phyloP scores from a whole-genome alignment of 1,140 invertebrate genomes.

The Lamellibrachia luymesi region DNA sequence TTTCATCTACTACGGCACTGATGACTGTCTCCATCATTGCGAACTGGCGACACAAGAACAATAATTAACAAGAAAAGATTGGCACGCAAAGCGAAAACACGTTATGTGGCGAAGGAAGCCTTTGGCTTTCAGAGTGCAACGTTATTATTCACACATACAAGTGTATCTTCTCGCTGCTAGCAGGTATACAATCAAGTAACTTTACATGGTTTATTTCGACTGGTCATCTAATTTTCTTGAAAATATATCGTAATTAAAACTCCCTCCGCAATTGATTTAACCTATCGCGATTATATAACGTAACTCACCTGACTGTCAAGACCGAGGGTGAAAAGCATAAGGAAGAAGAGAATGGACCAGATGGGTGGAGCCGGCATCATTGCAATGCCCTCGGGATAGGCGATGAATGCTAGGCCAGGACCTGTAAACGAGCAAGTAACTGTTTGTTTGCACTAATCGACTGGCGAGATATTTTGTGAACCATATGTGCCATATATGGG shows the following conservation, averaged over 20 bases:
- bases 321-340: constrained; percentile 93
- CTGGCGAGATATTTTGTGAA: not conserved
- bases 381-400: constrained; percentile 65
- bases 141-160: too few species aligned
- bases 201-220: not conserved
- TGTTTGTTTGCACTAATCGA: not conserved
- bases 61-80: not conserved
- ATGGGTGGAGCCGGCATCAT: constrained; percentile 70
- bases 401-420: constrained; percentile 78
- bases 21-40: constrained; percentile 67
- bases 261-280: not conserved
- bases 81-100: not conserved
- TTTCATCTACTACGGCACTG: constrained; percentile 71
- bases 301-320: constrained; percentile 59
- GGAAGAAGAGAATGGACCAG: constrained; percentile 87
- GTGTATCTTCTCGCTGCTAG: too few species aligned
- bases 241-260: not conserved
- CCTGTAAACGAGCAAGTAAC: constrained; percentile 57
- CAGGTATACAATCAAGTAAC: not conserved
- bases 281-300: not conserved
- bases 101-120: not conserved
- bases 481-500: too few species aligned
- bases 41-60: constrained; percentile 32
- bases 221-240: not conserved
- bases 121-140: too few species aligned